phyloP scores from a whole-genome alignment of 2,888 invertebrate genomes.

The Carabus problematicus region DNA sequence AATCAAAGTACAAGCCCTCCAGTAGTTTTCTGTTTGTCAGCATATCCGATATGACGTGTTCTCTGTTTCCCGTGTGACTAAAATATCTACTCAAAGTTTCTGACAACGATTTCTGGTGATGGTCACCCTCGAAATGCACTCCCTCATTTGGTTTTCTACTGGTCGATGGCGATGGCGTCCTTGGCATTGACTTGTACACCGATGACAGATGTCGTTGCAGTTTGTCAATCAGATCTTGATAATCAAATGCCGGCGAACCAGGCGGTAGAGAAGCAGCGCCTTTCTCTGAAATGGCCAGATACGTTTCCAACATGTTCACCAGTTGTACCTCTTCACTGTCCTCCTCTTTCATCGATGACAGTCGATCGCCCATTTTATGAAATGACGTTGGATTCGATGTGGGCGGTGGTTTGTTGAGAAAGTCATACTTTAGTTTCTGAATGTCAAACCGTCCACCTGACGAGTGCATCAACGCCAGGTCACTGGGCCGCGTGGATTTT shows the following conservation, averaged over 20 bases:
- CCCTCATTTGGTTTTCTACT: conserved; percentile 39
- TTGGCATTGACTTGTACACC: conserved; percentile 46
- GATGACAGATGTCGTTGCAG: conserved; percentile 66
- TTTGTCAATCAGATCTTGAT: conserved; percentile 70
- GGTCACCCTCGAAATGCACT: conserved; percentile 61
- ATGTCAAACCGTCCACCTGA: conserved; percentile 73
- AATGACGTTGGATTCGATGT: conserved; percentile 43
- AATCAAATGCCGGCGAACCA: conserved; percentile 59
- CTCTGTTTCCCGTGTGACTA: conserved; percentile 69
- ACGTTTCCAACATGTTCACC: conserved; percentile 71
- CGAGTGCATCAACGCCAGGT: conserved; percentile 53
- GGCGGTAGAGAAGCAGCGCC: conserved; percentile 29
- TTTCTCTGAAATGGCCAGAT: conserved; percentile 65
- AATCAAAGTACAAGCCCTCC: conserved; percentile 76
- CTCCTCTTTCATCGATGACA: conserved; percentile 49
- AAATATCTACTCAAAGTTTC: conserved; percentile 75
- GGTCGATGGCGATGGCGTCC: conserved; percentile 36
- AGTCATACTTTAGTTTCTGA: conserved; percentile 72
- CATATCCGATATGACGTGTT: conserved; percentile 75
- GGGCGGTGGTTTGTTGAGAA: conserved; percentile 64
- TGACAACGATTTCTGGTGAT: conserved; percentile 66
- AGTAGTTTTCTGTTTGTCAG: conserved; percentile 76
- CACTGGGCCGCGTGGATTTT: conserved; percentile 61
- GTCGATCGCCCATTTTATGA: conserved; percentile 52
- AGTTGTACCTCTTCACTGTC: conserved; percentile 65